phyloP scores from a whole-genome alignment of 2,888 invertebrate species.

The Mystacides longicornis region DNA sequence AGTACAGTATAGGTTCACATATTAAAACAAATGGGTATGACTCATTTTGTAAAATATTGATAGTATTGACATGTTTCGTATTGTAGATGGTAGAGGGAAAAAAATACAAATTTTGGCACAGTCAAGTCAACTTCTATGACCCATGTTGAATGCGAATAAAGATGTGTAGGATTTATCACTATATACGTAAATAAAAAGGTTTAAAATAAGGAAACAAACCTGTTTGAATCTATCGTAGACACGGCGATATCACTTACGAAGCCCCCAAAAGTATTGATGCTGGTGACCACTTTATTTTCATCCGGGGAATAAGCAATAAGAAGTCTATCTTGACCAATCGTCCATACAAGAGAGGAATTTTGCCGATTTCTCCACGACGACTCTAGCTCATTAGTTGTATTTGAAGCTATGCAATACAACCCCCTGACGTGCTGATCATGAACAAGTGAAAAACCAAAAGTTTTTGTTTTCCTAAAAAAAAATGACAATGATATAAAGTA shows the following conservation, averaged over 20 bases:
- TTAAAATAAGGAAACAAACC: slow-evolving; percentile 38
- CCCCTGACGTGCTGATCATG: slow-evolving; percentile 50
- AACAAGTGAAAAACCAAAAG: slow-evolving; percentile 27
- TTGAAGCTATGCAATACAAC: slow-evolving; percentile 54
- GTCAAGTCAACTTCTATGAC: too few relatives aligned
- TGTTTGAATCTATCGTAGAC: slow-evolving; percentile 64
- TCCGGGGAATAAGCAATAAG: slow-evolving; percentile 46
- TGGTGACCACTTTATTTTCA: slow-evolving; percentile 33
- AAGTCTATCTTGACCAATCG: slow-evolving; percentile 53
- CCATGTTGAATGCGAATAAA: too few relatives aligned
- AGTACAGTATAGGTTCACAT: too few relatives aligned
- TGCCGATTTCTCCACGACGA: slow-evolving; percentile 7
- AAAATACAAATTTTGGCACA: too few relatives aligned
- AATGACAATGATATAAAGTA: background rate
- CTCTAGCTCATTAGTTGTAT: slow-evolving; percentile 28
- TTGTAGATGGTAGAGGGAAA: too few relatives aligned
- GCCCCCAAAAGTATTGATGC: slow-evolving; percentile 56
- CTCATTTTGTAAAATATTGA: too few relatives aligned
- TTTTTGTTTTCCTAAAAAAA: slow-evolving; percentile 10
- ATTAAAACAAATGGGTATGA: too few relatives aligned
- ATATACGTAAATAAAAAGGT: too few relatives aligned
- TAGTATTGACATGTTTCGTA: too few relatives aligned
- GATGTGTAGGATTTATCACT: too few relatives aligned
- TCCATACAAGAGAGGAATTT: slow-evolving; percentile 45
- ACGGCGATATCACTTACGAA: slow-evolving; percentile 53